phyloP scores from a whole-genome alignment of 1,140 invertebrate genomes.

The Bombus sylvicola region DNA sequence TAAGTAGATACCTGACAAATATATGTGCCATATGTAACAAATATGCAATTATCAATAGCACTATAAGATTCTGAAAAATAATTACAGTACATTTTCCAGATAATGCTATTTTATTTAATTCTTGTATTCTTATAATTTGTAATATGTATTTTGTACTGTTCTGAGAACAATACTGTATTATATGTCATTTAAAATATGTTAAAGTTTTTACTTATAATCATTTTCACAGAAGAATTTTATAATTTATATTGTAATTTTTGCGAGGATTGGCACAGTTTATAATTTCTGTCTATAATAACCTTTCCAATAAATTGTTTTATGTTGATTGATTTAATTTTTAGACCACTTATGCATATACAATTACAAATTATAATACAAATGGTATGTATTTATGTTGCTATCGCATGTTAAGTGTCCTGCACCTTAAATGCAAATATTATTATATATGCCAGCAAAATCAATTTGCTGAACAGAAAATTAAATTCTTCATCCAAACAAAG shows the following conservation, averaged over 20 bases:
- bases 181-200: conserved; percentile 5
- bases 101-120: conserved; percentile 13
- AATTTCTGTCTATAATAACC: neutral
- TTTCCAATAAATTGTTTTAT: conserved; percentile 4
- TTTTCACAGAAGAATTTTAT: neutral
- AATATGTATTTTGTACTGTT: conserved; percentile 4
- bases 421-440: conserved; percentile 37
- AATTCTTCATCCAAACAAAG: conserved; percentile 36
- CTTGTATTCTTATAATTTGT: neutral
- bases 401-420: conserved; percentile 47
- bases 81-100: conserved; percentile 3
- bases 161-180: neutral
- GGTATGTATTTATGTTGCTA: neutral
- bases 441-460: conserved; percentile 55
- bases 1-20: conserved; percentile 4
- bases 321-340: neutral
- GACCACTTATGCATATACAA: conserved; percentile 2
- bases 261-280: conserved; percentile 26
- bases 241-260: neutral
- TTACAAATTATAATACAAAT: conserved; percentile 50
- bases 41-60: neutral
- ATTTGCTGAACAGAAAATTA: conserved; percentile 49
- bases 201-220: conserved; percentile 9
- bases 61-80: conserved; percentile 5
- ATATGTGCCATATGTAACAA: neutral